Evolutionary conservation across 2,113 vertebrate genomes (phyloP).

Genomic region (Ariopsis seemanni): DNA sequence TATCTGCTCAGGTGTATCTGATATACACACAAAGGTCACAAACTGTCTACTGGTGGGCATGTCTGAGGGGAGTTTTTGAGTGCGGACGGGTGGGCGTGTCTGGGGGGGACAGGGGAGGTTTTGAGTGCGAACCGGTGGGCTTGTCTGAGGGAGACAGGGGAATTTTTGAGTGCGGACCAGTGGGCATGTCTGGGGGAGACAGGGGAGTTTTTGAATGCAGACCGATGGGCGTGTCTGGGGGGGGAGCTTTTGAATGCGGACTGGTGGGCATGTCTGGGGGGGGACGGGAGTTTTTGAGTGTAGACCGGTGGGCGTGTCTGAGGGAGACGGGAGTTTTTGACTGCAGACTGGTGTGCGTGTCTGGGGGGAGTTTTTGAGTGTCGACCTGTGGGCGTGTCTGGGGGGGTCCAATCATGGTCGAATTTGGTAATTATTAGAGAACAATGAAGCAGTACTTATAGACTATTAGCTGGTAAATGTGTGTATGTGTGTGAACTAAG

Average conservation of each 20-base stretch:
- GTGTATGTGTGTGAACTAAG: too few relatives aligned
- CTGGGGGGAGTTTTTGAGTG: too few relatives aligned
- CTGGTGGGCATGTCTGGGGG: neutral
- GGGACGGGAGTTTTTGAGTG: neutral
- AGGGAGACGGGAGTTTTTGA: neutral
- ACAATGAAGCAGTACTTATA: too few relatives aligned
- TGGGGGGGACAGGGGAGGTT: neutral
- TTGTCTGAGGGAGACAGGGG: neutral
- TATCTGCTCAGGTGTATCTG: too few relatives aligned
- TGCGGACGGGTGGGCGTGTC: neutral
- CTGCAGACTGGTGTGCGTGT: too few relatives aligned
- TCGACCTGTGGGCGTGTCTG: neutral
- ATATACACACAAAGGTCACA: neutral
- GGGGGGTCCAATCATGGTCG: too few relatives aligned
- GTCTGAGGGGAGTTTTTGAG: neutral
- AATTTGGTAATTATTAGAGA: too few relatives aligned
- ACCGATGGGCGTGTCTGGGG: neutral
- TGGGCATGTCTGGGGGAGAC: neutral
- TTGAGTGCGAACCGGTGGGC: neutral
- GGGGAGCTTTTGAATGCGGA: neutral
- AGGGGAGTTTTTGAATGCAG: neutral
- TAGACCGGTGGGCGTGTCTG: neutral
- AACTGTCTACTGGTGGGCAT: neutral
- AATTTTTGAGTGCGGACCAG: neutral
- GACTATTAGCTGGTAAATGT: too few relatives aligned